These are phyloP conservation scores for Odontamblyopus rebecca DNA, from an alignment of 2,797 vertebrate genomes.

Conservation along the genomic window DNA sequence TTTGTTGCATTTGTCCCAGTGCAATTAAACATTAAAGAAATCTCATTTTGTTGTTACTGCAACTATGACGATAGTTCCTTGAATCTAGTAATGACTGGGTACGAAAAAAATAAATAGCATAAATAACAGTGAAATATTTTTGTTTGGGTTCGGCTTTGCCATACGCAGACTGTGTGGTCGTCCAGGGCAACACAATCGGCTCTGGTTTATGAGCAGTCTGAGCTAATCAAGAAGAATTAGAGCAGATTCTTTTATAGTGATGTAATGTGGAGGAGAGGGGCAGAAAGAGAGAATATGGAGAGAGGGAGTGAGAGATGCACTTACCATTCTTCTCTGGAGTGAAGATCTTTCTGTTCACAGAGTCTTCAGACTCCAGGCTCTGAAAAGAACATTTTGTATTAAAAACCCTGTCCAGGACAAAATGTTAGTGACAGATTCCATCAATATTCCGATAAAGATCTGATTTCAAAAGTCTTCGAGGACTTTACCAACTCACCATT, in stretches of 20 bases:
- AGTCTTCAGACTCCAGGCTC: constrained; percentile 63
- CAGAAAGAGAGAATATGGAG: neutral
- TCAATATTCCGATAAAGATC: no score
- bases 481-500: constrained; percentile 45
- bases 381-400: constrained; percentile 21
- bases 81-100: no score
- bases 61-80: no score
- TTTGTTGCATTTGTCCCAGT: no score
- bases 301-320: neutral
- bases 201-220: neutral
- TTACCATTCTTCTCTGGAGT: constrained; percentile 70
- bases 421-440: no score
- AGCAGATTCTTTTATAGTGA: neutral
- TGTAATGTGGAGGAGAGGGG: neutral
- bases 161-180: neutral
- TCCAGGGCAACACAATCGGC: neutral
- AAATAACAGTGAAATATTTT: no score
- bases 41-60: no score
- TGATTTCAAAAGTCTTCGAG: no score
- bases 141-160: no score
- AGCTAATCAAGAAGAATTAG: neutral
- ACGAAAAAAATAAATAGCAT: no score
- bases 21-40: no score
- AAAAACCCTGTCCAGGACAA: no score
- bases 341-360: constrained; percentile 51